Evolutionary conservation across 2,113 vertebrate species (phyloP).

Genomic region (Cyanocitta stelleri): DNA sequence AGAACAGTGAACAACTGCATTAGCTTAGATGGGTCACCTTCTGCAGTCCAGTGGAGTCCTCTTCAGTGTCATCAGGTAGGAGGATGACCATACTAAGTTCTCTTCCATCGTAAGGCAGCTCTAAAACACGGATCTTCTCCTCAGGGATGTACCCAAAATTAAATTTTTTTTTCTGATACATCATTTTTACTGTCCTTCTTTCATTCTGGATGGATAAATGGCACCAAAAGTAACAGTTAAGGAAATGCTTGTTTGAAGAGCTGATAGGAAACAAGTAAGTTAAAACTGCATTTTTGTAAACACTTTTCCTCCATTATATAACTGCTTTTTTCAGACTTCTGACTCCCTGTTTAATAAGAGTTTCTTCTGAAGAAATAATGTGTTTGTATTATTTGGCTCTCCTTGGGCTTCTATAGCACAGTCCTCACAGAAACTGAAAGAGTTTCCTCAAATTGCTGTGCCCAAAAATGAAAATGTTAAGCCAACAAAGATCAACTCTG

Average conservation of each 20-base stretch:
- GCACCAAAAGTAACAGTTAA: not conserved
- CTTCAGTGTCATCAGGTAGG: constrained; percentile 75
- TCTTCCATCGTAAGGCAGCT: constrained; percentile 78
- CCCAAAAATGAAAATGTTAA: not conserved
- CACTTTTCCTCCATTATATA: not conserved
- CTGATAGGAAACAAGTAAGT: not conserved
- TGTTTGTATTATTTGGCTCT: not conserved
- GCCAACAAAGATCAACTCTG: not conserved
- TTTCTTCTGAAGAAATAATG: not conserved
- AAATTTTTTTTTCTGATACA: constrained; percentile 82
- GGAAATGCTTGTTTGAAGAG: not conserved
- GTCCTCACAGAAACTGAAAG: not conserved
- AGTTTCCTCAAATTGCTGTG: not conserved
- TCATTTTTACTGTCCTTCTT: constrained; percentile 84
- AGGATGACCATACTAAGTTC: constrained; percentile 91
- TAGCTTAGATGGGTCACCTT: constrained; percentile 70
- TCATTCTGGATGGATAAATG: constrained; percentile 72
- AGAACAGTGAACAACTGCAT: not conserved
- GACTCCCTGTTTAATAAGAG: not conserved
- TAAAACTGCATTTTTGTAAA: not conserved
- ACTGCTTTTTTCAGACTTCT: not conserved
- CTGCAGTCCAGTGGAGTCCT: constrained; percentile 74
- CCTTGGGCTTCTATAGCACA: not conserved
- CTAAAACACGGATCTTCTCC: constrained; percentile 75
- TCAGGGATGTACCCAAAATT: constrained; percentile 75